Conservation (phyloP, 2,113 vertebrate genomes). For the Halichoeres trimaculatus region DNA sequence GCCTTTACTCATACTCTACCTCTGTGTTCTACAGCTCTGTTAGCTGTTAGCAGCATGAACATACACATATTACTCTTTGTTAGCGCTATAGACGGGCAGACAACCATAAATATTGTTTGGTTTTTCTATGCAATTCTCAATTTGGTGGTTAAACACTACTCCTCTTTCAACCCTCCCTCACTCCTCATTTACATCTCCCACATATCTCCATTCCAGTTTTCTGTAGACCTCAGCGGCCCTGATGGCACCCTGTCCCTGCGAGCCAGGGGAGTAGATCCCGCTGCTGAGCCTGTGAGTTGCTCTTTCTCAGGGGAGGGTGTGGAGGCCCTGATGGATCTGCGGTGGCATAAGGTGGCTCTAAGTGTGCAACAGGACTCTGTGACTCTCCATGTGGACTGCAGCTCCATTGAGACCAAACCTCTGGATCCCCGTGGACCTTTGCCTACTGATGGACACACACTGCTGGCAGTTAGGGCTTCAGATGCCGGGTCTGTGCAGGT, state of each 20-base stretch:
- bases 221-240: constrained; percentile 87
- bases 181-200: not conserved
- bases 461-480: constrained; percentile 86
- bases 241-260: constrained; percentile 89
- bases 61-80: constrained; percentile 30
- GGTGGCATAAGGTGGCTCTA: constrained; percentile 93
- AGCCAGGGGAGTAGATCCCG: constrained; percentile 63
- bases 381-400: constrained; percentile 91
- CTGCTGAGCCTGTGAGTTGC: constrained; percentile 72
- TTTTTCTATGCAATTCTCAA: not conserved
- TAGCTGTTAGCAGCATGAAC: constrained; percentile 9
- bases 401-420: constrained; percentile 88
- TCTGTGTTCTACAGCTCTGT: constrained; percentile 48
- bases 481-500: constrained; percentile 87
- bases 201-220: constrained; percentile 82
- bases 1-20: constrained; percentile 36
- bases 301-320: constrained; percentile 86
- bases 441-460: constrained; percentile 82
- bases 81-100: constrained; percentile 3
- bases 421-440: constrained; percentile 78
- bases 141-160: constrained; percentile 12
- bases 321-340: constrained; percentile 88
- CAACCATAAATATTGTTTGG: not conserved
- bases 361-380: constrained; percentile 82
- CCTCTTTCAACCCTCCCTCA: not conserved